Evolutionary conservation across 2,113 vertebrate species (phyloP), one percentile per base, ranked within the genome.

Genomic region (Cariama cristata): DNA sequence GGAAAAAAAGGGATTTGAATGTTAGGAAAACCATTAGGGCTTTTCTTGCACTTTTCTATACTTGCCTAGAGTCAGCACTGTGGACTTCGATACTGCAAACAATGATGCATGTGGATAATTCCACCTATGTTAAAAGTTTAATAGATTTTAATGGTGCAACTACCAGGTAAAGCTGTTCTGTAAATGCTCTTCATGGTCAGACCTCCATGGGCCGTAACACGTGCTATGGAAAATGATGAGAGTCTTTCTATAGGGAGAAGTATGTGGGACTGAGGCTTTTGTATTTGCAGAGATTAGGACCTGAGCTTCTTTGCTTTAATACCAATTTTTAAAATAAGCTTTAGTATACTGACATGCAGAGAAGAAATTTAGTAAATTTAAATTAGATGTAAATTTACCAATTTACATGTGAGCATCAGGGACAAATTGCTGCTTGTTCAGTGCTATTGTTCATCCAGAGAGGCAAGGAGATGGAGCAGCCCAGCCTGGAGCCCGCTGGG

Each of bases 401-500:
- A 26, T 82, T 81, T 64, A 71, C 16, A 72, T 12, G 2, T 67
- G 32, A 84, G 35, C 0, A 0, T n/a, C 16, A 76, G 33, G 50
- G 38, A 26, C 24, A 83, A 77, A 38, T 7, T 6, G 1, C 30
- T 83, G 6, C 20, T 60, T 40, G 11, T 53, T 82, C 35, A 40
- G 7, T 45, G 55, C 16, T 68, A 0, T 13, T 71, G 35, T 32
- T 60, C 40, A 72, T 52, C 49, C 44, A 59, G 45, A 63, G 32
- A 27, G 9, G 8, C 7, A 77, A 75, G 24, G 24, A 77, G 42
- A 8, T 20, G 45, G 44, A 90, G 30, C 30, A 58, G 9, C 33
- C 0, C 0, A 73, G 27, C 27, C 63, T 79, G 35, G n/a, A 74
- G 9, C 22, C 35, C 45, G 7, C 7, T 0, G 4, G 9, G 14